Conservation (phyloP, 2,888 invertebrate species). For the Trissoscelio sp. region DNA sequence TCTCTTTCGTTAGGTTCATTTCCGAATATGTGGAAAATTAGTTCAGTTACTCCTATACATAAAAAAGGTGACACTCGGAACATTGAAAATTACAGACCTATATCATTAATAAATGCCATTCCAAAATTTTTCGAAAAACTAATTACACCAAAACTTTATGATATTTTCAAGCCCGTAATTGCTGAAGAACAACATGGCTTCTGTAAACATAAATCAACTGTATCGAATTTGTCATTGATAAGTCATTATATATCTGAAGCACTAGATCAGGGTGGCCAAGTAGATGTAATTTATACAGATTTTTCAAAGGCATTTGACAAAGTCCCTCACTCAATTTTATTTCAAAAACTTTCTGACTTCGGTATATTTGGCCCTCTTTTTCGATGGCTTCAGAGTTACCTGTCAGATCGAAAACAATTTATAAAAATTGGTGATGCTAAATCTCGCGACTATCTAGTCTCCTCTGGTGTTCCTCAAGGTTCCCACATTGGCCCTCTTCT, state of each 20-base stretch:
- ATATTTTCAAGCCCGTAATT: too few species aligned
- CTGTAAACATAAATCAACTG: slow-evolving; percentile 8
- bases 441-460: background rate
- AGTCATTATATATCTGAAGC: slow-evolving; percentile 54
- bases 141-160: too few species aligned
- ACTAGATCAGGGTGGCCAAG: slow-evolving; percentile 59
- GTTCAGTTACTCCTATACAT: too few species aligned
- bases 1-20: background rate
- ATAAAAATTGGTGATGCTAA: too few species aligned
- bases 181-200: slow-evolving; percentile 50
- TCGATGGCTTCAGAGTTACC: too few species aligned
- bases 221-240: slow-evolving; percentile 16
- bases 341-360: background rate
- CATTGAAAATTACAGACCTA: slow-evolving; percentile 56
- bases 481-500: slow-evolving; percentile 57
- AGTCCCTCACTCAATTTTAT: slow-evolving; percentile 65
- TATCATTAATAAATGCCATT: slow-evolving; percentile 44
- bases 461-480: slow-evolving; percentile 54
- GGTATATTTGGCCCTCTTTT: too few species aligned
- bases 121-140: slow-evolving; percentile 64
- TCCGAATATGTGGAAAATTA: too few species aligned
- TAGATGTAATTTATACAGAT: slow-evolving; percentile 68
- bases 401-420: too few species aligned
- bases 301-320: slow-evolving; percentile 73
- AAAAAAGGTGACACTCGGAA: slow-evolving; percentile 46